phyloP scores from a whole-genome alignment of 2,113 vertebrate genomes.

The Anas platyrhynchos region DNA sequence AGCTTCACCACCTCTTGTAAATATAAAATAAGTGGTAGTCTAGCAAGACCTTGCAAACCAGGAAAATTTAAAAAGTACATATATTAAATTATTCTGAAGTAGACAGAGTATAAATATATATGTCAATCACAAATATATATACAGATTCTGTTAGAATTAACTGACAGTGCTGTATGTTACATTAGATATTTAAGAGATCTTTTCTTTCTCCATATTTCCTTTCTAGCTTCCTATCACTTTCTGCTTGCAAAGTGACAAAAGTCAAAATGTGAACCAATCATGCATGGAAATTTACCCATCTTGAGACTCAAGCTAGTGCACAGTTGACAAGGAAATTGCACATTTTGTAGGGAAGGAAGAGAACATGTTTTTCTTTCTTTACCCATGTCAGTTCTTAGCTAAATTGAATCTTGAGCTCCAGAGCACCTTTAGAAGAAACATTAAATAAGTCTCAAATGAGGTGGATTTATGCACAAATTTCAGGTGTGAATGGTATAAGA shows the following conservation, averaged over 20 bases:
- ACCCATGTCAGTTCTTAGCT: not conserved
- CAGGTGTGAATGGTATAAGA: slow-evolving; percentile 7
- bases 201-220: not conserved
- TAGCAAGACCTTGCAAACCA: not conserved
- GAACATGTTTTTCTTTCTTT: not conserved
- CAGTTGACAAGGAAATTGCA: not conserved
- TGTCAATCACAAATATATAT: not conserved
- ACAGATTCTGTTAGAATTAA: not conserved
- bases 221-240: not conserved
- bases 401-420: not conserved
- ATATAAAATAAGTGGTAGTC: not conserved
- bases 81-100: not conserved
- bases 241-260: not conserved
- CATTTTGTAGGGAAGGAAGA: not conserved
- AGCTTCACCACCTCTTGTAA: not conserved
- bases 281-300: not conserved
- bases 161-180: not conserved
- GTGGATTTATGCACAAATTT: slow-evolving; percentile 38
- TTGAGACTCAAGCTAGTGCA: not conserved
- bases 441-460: slow-evolving; percentile 34
- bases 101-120: not conserved
- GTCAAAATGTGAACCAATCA: not conserved
- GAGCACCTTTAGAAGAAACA: not conserved
- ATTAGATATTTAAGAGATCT: not conserved
- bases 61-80: not conserved